phyloP scores from a whole-genome alignment of 2,888 invertebrate species.

The Camptogramma bilineatum region DNA sequence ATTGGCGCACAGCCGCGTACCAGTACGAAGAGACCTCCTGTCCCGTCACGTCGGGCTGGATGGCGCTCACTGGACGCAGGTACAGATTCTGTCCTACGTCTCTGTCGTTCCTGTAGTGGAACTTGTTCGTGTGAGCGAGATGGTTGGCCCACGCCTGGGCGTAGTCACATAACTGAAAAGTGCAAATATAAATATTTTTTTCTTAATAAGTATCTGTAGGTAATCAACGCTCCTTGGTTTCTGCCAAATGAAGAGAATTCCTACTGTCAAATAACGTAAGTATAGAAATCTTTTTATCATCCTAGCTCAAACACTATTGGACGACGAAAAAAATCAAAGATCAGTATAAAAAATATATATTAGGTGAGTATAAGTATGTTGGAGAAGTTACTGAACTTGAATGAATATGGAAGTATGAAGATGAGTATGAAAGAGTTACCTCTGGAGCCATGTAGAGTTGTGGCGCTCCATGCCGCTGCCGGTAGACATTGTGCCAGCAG shows the following conservation, averaged over 20 bases:
- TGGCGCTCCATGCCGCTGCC: conserved; percentile 90
- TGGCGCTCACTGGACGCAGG: conserved; percentile 88
- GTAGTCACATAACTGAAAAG: conserved; percentile 89
- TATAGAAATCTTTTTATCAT: too few species aligned
- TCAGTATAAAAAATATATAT: too few species aligned
- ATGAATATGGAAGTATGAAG: too few species aligned
- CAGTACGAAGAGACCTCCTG: conserved; percentile 93
- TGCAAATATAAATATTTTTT: neutral
- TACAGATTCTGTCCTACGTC: conserved; percentile 93
- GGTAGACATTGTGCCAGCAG: conserved; percentile 93
- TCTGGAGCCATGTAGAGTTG: conserved; percentile 91
- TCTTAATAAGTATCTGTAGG: too few species aligned
- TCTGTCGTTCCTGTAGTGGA: conserved; percentile 91
- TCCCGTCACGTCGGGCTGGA: conserved; percentile 89
- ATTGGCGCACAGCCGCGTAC: conserved; percentile 92
- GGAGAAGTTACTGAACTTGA: too few species aligned
- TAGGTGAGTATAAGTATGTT: too few species aligned
- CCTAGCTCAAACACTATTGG: too few species aligned
- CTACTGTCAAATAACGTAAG: too few species aligned
- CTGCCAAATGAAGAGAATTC: too few species aligned
- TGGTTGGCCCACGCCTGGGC: conserved; percentile 96
- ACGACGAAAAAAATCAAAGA: too few species aligned
- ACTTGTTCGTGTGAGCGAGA: conserved; percentile 91
- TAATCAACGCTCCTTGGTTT: too few species aligned
- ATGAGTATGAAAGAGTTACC: too few species aligned